A percentile compares a stretch with the other conserved stretches of the same genome.
phyloP scores from a whole-genome alignment of 2,113 vertebrate species.

The Serilophus lunatus region DNA sequence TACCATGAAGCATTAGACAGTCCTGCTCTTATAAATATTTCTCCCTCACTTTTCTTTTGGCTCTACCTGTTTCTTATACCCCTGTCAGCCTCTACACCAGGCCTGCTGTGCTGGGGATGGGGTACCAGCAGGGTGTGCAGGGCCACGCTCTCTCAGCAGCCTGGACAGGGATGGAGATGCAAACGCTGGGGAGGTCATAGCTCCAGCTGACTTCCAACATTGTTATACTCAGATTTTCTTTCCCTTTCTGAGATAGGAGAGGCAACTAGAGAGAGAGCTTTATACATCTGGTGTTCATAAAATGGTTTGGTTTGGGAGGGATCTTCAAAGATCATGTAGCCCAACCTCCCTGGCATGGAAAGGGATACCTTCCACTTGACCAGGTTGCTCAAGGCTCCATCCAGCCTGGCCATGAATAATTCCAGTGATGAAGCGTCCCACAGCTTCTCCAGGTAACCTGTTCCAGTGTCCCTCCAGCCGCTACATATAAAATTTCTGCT shows the following conservation, averaged over 20 bases:
- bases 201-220: not conserved
- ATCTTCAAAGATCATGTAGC: not conserved
- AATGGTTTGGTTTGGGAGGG: not conserved
- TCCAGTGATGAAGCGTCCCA: not conserved
- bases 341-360: not conserved
- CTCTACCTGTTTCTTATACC: not conserved
- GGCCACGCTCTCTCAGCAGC: not conserved
- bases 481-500: not conserved
- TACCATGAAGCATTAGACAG: not conserved
- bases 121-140: fast-evolving
- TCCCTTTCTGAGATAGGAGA: not conserved
- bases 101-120: not conserved
- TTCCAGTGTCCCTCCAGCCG: not conserved
- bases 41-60: not conserved
- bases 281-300: not conserved
- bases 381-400: fast-evolving
- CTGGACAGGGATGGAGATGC: not conserved
- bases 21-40: not conserved
- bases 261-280: not conserved
- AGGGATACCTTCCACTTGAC: not conserved
- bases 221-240: not conserved
- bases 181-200: not conserved
- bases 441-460: not conserved
- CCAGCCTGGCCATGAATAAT: not conserved
- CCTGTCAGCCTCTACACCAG: not conserved